Evolutionary conservation across 2,888 invertebrate genomes (phyloP).

Genomic region (Tholera decimalis): DNA sequence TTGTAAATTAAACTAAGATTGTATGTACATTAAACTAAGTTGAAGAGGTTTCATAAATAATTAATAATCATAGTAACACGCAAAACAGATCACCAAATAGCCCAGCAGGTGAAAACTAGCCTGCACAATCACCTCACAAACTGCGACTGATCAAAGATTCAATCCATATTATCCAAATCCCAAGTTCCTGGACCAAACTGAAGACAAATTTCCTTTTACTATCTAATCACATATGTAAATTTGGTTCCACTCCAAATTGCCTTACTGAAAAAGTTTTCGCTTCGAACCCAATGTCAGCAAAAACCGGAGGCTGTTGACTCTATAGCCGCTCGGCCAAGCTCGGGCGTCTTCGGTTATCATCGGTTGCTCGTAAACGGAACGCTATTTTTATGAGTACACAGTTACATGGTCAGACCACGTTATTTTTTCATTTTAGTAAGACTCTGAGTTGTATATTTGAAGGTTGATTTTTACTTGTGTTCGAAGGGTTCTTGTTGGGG

Average conservation of each 20-base stretch:
- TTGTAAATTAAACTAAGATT: not conserved
- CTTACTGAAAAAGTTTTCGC: slow-evolving; percentile 69
- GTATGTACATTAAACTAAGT: no score
- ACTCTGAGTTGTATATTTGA: slow-evolving; percentile 50
- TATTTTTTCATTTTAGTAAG: slow-evolving; percentile 68
- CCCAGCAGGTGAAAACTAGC: not conserved
- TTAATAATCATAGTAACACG: not conserved
- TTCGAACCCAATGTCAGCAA: slow-evolving; percentile 66
- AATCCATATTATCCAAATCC: slow-evolving; percentile 56
- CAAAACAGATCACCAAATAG: not conserved
- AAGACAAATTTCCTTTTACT: slow-evolving; percentile 66
- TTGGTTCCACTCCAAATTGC: slow-evolving; percentile 69
- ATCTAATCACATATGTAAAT: slow-evolving; percentile 70
- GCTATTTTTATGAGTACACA: slow-evolving; percentile 82
- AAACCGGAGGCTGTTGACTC: slow-evolving; percentile 68
- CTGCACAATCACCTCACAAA: slow-evolving; percentile 18
- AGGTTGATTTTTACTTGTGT: slow-evolving; percentile 65
- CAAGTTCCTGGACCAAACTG: slow-evolving; percentile 50
- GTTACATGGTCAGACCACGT: slow-evolving; percentile 67
- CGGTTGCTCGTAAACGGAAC: slow-evolving; percentile 79
- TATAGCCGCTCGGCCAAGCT: slow-evolving; percentile 73
- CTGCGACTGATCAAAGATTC: slow-evolving; percentile 54
- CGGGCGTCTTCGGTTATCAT: slow-evolving; percentile 82
- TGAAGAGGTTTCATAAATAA: not conserved
- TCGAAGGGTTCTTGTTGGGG: slow-evolving; percentile 14